Evolutionary conservation across 2,113 vertebrate species (phyloP), one percentile per base, ranked within the genome.

Genomic region (Silurus glanis): DNA sequence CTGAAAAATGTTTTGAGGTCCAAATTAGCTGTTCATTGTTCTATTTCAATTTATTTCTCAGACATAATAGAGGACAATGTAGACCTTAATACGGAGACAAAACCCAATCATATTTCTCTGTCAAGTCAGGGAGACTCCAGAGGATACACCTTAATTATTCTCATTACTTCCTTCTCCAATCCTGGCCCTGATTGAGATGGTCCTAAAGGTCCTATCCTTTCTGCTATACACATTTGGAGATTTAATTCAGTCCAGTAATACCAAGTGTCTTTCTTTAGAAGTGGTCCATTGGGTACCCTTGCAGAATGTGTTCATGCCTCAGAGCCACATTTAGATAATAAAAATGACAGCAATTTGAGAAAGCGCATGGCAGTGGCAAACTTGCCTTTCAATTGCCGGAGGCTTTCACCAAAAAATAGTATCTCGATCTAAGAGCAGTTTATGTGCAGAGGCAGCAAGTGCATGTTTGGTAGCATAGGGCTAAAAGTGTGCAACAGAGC

Each of bases 321-420:
- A 89, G 89, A 89, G 88, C 78, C 85, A 88, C 69, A 78, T 91
- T 89, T 86, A 88, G 87, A 83, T 83, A 90, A 81, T 91, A 92
- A 91, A 91, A 91, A 91, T 90, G 72, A 89, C 87, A 86, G 85
- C 89, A 91, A 90, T 93, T 92, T 91, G 76, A 89, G 89, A 79
- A 91, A 91, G 93, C 84, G 74, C 64, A 85, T 83, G 66, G 89
- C 88, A 85, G 83, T 91, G 86, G 91, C 85, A 92, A 91, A 93
- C 86, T 90, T 81, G 86, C 88, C 62, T 37, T 89, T 83, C 23
- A 49, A 84, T 72, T 66, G 90, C 89, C 85, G 0, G 49, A 87
- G 86, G 90, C 85, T 80, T 75, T 47, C 59, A 80, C 78, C 62
- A 85, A 85, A 91, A 91, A 88, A 83, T 88, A 87, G 90, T 92